Conservation (phyloP, 2,888 invertebrate genomes). For the Camponotus fellah region DNA sequence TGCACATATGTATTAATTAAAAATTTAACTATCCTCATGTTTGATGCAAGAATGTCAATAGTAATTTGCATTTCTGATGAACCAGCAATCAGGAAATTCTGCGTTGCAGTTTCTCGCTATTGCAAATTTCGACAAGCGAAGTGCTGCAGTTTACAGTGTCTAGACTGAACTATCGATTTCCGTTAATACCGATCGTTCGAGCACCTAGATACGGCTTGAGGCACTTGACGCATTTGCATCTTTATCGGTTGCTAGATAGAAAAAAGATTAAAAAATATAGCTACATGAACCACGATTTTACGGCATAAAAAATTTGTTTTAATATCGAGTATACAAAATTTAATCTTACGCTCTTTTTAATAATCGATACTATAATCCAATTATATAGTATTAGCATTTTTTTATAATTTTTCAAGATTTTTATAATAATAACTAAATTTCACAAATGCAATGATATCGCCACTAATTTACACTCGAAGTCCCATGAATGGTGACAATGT, state of each 20-base stretch:
- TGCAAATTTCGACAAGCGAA: constrained; percentile 32
- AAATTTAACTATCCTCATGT: not conserved
- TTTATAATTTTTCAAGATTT: not conserved
- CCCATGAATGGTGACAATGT: not conserved
- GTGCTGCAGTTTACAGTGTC: constrained; percentile 10
- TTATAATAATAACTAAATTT: not conserved
- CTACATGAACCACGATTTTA: not conserved
- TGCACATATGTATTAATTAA: not conserved
- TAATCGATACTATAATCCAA: not conserved
- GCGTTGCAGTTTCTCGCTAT: not conserved
- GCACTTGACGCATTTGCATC: not conserved
- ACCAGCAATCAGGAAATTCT: constrained; percentile 27
- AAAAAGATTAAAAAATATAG: not conserved
- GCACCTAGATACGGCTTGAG: not conserved
- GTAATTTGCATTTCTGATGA: constrained; percentile 45
- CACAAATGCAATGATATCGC: not conserved
- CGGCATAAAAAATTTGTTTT: not conserved
- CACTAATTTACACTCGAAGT: not conserved
- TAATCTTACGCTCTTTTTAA: not conserved
- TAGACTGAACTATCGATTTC: constrained; percentile 44
- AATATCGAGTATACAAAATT: not conserved
- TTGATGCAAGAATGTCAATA: constrained; percentile 46
- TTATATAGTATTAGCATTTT: not conserved
- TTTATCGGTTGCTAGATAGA: not conserved
- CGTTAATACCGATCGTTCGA: constrained; percentile 32